Evolutionary conservation across 2,888 invertebrate genomes (phyloP), one percentile per base, ranked within the genome.

Genomic region (Caenorhabditis sp.): DNA sequence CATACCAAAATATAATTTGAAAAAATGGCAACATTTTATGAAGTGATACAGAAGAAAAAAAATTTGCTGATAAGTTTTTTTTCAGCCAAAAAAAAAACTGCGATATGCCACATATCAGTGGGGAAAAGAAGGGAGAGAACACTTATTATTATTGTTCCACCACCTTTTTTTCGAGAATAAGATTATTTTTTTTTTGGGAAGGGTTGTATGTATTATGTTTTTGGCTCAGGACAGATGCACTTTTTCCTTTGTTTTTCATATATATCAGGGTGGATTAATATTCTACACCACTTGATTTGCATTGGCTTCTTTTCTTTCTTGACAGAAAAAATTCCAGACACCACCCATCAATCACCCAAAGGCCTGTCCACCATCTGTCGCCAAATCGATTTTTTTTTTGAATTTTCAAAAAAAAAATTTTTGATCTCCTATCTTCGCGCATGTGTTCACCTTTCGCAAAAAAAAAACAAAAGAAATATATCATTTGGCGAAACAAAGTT

Each of bases 41-140:
- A 43, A 43, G 17, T 17, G 14, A 43, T 17, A 43, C 43, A 3
- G 52, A 21, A 20, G 23, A 52, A 52, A 52, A 52, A 52, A 52
- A 20, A 23, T 7, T 8, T 52, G 52, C 52, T 52, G 52, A 52
- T 52, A 52, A 52, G 52, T 52, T 52, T 52, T 52, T 52, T 52
- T 52, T 52, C 23, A 20, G 21, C 52, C 23, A 52, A 52, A 20
- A 23, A 52, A 52, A 52, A 23, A 10, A 14, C 14, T 43, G 43
- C 43, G 43, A 43, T 43, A 43, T 43, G 43, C 14, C 43, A 43
- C 43, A 17, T 43, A 43, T 43, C 43, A 43, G 43, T 43, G 17
- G 12, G 17, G 10, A 31, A 31, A 4, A 10, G 10, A 4, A 10
- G 10, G 31, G 10, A 31, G 31, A 31, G 31, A 31, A 31, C 31